phyloP scores from a whole-genome alignment of 2,113 vertebrate genomes.

The Phyllopteryx taeniolatus region DNA sequence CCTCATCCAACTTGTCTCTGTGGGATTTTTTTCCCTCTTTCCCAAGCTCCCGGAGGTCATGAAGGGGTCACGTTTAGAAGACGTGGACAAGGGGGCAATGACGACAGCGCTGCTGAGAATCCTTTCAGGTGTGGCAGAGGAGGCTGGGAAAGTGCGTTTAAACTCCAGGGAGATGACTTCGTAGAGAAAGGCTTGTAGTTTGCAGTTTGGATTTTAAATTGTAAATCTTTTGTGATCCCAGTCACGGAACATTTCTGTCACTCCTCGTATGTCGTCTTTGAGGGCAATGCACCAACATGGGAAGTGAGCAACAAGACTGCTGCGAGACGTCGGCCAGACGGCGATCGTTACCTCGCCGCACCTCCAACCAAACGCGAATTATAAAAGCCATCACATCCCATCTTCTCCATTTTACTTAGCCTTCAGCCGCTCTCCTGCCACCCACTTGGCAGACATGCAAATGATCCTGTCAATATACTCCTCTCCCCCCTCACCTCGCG shows the following conservation, averaged over 20 bases:
- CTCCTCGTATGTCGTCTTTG: too few relatives aligned
- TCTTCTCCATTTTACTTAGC: slow-evolving; percentile 44
- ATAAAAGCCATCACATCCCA: slow-evolving; percentile 46
- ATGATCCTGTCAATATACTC: slow-evolving; percentile 61
- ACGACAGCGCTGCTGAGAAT: too few relatives aligned
- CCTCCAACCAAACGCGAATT: slow-evolving; percentile 31
- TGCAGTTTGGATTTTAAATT: too few relatives aligned
- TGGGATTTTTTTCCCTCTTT: too few relatives aligned
- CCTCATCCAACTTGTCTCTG: too few relatives aligned
- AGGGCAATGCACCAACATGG: background rate
- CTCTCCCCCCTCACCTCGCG: slow-evolving; percentile 11
- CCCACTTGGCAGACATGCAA: slow-evolving; percentile 68
- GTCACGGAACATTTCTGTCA: background rate
- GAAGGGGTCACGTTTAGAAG: too few relatives aligned
- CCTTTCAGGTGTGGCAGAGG: too few relatives aligned
- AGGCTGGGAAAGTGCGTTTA: too few relatives aligned
- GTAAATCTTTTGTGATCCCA: background rate
- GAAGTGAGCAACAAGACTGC: background rate
- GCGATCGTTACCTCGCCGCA: slow-evolving; percentile 35
- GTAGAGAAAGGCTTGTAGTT: too few relatives aligned
- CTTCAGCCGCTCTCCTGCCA: slow-evolving; percentile 43
- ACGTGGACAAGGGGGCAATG: too few relatives aligned
- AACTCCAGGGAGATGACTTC: too few relatives aligned
- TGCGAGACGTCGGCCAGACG: slow-evolving; percentile 3
- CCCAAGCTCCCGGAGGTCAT: too few relatives aligned